A percentile compares a stretch with the other conserved stretches of the same genome.
Conservation (phyloP, 2,113 vertebrate species). For the Sander vitreus region DNA sequence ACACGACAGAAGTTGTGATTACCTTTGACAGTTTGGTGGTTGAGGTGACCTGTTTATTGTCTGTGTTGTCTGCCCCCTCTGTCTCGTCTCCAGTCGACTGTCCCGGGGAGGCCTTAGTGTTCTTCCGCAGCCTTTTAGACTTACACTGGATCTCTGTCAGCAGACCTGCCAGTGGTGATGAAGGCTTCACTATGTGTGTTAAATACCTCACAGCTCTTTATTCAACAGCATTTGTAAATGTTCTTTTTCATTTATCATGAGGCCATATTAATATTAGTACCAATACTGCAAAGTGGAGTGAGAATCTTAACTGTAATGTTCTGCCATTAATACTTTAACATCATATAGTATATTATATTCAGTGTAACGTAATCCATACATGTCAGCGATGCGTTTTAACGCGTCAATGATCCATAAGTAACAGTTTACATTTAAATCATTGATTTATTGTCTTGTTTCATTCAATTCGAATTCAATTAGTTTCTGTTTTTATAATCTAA, state of each 20-base stretch:
- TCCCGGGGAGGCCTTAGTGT: constrained; percentile 86
- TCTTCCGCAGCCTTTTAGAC: constrained; percentile 95
- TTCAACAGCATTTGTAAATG: constrained; percentile 14
- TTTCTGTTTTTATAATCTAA: not conserved
- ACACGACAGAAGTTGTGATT: not conserved
- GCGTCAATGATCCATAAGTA: not conserved
- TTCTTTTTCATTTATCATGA: constrained; percentile 1
- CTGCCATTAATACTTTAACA: not conserved
- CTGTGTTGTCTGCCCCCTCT: constrained; percentile 84
- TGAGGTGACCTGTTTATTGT: constrained; percentile 93
- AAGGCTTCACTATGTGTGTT: constrained; percentile 44
- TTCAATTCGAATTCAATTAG: not conserved
- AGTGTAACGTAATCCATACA: not conserved
- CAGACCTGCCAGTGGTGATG: constrained; percentile 85
- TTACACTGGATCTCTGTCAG: constrained; percentile 99
- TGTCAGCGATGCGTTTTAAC: not conserved
- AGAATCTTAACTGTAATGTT: not conserved
- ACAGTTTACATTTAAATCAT: not conserved
- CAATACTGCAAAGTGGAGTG: not conserved
- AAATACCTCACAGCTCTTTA: constrained; percentile 40
- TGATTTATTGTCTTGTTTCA: not conserved
- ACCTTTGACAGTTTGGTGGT: constrained; percentile 92
- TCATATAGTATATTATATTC: not conserved
- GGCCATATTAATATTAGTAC: not conserved
- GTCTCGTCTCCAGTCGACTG: constrained; percentile 84